phyloP scores from a whole-genome alignment of 1,140 invertebrate genomes.

The Trichoplusia ni region DNA sequence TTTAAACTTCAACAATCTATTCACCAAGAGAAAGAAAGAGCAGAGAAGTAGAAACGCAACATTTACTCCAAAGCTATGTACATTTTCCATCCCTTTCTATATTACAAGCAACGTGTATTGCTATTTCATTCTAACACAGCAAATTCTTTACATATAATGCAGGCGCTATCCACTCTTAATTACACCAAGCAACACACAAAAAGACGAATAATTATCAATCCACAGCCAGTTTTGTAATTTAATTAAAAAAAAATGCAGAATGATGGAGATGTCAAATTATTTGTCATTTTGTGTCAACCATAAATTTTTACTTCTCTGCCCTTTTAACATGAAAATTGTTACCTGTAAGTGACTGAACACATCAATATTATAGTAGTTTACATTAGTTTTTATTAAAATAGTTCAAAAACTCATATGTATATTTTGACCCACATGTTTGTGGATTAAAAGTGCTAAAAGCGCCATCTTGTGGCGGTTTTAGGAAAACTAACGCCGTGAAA shows the following conservation, averaged over 20 bases:
- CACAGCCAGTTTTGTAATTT: too few relatives aligned
- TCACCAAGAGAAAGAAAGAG: neutral
- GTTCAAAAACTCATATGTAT: conserved; percentile 26
- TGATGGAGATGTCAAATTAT: too few relatives aligned
- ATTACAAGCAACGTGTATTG: too few relatives aligned
- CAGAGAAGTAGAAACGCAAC: neutral
- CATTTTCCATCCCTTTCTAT: too few relatives aligned
- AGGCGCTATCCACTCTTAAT: too few relatives aligned
- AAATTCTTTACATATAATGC: too few relatives aligned
- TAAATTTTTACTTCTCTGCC: conserved; percentile 9
- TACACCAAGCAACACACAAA: too few relatives aligned
- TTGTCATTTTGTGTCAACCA: too few relatives aligned
- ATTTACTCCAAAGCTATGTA: too few relatives aligned
- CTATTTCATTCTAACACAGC: too few relatives aligned
- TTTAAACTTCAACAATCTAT: conserved; percentile 7
- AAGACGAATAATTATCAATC: too few relatives aligned
- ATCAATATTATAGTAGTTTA: conserved; percentile 30
- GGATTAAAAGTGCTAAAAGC: neutral
- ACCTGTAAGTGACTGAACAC: conserved; percentile 30
- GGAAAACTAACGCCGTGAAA: neutral
- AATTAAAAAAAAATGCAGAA: too few relatives aligned
- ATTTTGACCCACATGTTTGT: neutral
- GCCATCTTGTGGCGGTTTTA: neutral
- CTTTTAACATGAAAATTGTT: neutral
- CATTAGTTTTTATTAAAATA: conserved; percentile 28